Conservation (phyloP, 2,797 vertebrate species). For the Lagorchestes hirsutus region DNA sequence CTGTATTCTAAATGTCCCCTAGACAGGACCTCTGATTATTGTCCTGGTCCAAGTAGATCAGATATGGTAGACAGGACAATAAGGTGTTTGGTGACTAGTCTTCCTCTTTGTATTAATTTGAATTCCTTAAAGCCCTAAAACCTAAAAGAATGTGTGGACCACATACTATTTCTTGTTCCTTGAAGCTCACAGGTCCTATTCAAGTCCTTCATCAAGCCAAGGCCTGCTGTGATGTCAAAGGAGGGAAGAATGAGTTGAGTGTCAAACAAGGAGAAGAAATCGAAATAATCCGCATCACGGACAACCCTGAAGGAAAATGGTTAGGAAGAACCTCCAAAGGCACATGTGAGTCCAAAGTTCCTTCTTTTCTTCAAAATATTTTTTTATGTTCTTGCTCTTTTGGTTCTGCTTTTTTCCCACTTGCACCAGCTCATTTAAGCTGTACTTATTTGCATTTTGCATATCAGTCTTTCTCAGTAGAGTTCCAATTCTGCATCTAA, state of each 20-base stretch:
- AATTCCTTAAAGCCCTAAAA: conserved; percentile 29
- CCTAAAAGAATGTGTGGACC: conserved; percentile 8
- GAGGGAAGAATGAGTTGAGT: conserved; percentile 90
- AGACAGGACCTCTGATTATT: not conserved
- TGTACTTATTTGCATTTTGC: not conserved
- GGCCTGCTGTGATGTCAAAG: conserved; percentile 87
- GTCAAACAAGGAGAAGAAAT: conserved; percentile 91
- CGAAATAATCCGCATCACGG: conserved; percentile 92
- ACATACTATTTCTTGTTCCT: conserved; percentile 40
- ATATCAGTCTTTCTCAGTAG: not conserved
- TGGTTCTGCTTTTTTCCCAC: not conserved
- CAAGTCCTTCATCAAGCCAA: conserved; percentile 90
- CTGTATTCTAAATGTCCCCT: not conserved
- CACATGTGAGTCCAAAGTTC: conserved; percentile 87
- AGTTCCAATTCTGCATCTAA: not conserved
- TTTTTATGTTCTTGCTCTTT: not conserved
- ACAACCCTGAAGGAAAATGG: conserved; percentile 96
- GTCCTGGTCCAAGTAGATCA: conserved; percentile 2
- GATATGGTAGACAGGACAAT: not conserved
- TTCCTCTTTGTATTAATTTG: not conserved
- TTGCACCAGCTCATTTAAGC: not conserved
- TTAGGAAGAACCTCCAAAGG: conserved; percentile 90
- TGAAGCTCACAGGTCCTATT: conserved; percentile 88
- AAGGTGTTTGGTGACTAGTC: not conserved
- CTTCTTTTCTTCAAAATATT: conserved; percentile 25